Evolutionary conservation across 2,113 vertebrate species (phyloP), one percentile per base, ranked within the genome.

Genomic region (Sphyrna mokarran): DNA sequence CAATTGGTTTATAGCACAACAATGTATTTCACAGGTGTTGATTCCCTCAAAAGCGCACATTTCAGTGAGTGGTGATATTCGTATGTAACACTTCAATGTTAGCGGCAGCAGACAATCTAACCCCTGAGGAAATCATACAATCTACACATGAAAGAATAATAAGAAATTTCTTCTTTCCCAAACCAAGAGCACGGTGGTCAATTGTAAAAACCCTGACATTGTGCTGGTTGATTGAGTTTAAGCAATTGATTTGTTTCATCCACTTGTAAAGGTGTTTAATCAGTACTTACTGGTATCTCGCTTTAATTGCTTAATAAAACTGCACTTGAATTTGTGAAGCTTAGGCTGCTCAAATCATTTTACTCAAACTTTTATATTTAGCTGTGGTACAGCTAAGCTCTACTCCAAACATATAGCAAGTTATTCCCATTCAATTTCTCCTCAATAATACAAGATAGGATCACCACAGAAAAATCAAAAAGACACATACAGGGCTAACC

Each of bases 281-380:
- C 23, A 29, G 69, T 37, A 54, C 48, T 54, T 26, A 72, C 26
- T 72, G 68, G 72, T 72, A 0, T 95, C 69, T 14, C 66, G 37
- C 69, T 72, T 8, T 69, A 72, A 95, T 48, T 69, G 40, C 11
- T 72, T 95, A 3, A 72, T 95, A 48, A 95, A 95, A 33, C 11
- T 90, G n/a, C 69, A 95, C 40, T 29, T 72, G 22, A 29, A 72
- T 40, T 72, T 43, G 68, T 29, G 40, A 95, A 95, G 18, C 11
- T 95, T 95, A 40, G 40, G 61, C 68, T 72, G 94, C 23, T 95
- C 33, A 37, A 40, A 43, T 95, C 40, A 72, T 95, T 95, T 95
- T 72, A 70, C 37, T 94, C 33, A 14, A 94, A 69, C 68, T n/a
- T 70, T 72, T 48, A 43, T 33, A 54, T 14, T 18, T 43, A 69